Percentiles rank a stretch among this genome's conserved stretches.
phyloP scores from a whole-genome alignment of 2,113 vertebrate genomes.

The Coregonus clupeaformis region DNA sequence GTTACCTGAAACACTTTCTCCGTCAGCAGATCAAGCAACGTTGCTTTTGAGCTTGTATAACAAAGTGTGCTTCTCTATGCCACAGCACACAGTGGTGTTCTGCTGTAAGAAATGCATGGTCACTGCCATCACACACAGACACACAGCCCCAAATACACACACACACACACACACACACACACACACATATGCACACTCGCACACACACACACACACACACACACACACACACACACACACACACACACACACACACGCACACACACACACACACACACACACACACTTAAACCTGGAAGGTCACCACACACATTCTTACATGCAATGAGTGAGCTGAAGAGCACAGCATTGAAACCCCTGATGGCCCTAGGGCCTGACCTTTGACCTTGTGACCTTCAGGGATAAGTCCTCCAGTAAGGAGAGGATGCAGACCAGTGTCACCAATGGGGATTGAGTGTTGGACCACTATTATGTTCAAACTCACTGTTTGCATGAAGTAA shows the following conservation, averaged over 20 bases:
- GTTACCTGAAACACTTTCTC: slow-evolving; percentile 32
- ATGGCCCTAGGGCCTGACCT: slow-evolving; percentile 23
- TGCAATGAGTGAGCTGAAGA: slow-evolving; percentile 31
- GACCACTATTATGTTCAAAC: slow-evolving; percentile 57
- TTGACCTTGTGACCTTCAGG: slow-evolving; percentile 63
- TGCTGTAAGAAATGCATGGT: slow-evolving; percentile 8
- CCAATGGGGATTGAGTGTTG: slow-evolving; percentile 57
- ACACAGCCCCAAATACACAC: neutral
- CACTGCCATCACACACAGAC: neutral
- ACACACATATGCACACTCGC: neutral
- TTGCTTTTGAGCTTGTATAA: slow-evolving; percentile 45
- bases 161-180: slow-evolving; percentile 8
- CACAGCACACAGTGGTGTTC: neutral
- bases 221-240: neutral
- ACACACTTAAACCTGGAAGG: slow-evolving; percentile 26
- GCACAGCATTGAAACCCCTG: slow-evolving; percentile 40
- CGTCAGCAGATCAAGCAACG: slow-evolving; percentile 30
- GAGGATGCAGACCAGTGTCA: slow-evolving; percentile 38
- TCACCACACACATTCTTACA: slow-evolving; percentile 19
- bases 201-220: neutral
- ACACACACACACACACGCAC: neutral
- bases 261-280: neutral
- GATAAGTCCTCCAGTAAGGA: slow-evolving; percentile 31
- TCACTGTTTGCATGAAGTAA: slow-evolving; percentile 75
- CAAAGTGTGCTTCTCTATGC: slow-evolving; percentile 17